Base-by-base conservation (phyloP, 2,113 vertebrate species). In the Psilopogon haemacephalus region DNA sequence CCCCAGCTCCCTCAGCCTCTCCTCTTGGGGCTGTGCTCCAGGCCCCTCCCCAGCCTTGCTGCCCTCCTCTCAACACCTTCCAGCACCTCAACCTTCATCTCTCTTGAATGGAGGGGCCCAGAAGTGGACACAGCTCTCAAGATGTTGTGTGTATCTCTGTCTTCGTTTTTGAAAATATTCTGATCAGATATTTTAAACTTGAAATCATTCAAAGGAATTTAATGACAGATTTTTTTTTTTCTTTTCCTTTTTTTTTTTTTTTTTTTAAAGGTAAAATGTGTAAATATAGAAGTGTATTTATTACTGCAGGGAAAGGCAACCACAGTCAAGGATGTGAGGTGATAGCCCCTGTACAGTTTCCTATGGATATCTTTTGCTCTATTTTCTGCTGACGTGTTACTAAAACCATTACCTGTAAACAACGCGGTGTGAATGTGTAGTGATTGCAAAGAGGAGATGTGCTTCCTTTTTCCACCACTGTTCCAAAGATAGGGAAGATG, bases 261-360 rank as follows among this genome's bases (percentile, higher is more conserved):
- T 97, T 97, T 97, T 96, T 97, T 97, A 97, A 91, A 94, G 94
- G 97, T 97, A 97, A 97, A 95, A 97, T 97, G 94, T 98, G 98
- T 98, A 98, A 98, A 98, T 98, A 98, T 96, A 98, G 97, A 97
- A 96, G 96, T 98, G 98, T 98, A 98, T 98, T 98, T 98, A 98
- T 98, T 98, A 97, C 92, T 97, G 96, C 91, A 97, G 94, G 96
- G 96, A 97, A 97, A 96, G 96, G 88, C 96, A 95, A 48, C 96
- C 92, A 94, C 95, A 93, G 86, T 93, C 97, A 97, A 94, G 93
- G 86, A 96, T 71, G 15, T 94, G 96, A 97, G 94, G 97, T 94
- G n/a, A n/a, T 95, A 97, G 97, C 93, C 90, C 90, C 70, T 97
- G 97, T 97, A 98, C 97, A 98, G 97, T 97, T 97, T 97, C 95